Evolutionary conservation across 2,888 invertebrate genomes (phyloP).

Genomic region (Nemapogon koenigi): DNA sequence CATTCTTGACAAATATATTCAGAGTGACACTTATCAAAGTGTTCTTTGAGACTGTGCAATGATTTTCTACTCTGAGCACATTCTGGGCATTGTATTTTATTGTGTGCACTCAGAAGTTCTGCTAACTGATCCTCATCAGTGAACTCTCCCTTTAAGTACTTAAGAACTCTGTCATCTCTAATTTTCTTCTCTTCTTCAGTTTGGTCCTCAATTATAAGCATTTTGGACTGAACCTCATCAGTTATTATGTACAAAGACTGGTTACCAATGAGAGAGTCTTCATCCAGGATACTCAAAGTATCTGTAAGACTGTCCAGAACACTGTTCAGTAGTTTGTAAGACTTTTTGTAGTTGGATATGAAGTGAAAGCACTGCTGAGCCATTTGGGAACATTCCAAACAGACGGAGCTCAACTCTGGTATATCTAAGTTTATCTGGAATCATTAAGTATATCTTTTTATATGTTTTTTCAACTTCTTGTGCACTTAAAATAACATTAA

Average conservation of each 20-base stretch:
- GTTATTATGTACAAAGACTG: conserved; percentile 33
- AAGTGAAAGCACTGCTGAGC: conserved; percentile 29
- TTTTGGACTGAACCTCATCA: conserved; percentile 26
- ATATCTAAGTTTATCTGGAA: too few relatives aligned
- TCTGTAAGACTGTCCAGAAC: conserved; percentile 30
- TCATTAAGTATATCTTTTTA: too few relatives aligned
- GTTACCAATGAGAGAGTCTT: conserved; percentile 21
- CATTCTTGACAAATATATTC: conserved; percentile 39
- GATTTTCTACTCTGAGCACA: conserved; percentile 26
- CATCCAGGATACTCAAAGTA: conserved; percentile 22
- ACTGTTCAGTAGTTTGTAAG: conserved; percentile 28
- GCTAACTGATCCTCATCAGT: conserved; percentile 21
- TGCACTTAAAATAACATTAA: too few relatives aligned
- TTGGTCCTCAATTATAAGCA: conserved; percentile 26
- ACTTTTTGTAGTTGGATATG: conserved; percentile 27
- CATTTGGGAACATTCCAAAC: conserved; percentile 33
- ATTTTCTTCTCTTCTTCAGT: not conserved
- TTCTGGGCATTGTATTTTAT: conserved; percentile 28
- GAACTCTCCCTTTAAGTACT: conserved; percentile 26
- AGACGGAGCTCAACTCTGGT: conserved; percentile 40
- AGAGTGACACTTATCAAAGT: conserved; percentile 28
- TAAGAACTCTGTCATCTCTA: conserved; percentile 20
- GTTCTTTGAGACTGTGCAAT: conserved; percentile 25
- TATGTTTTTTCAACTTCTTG: too few relatives aligned
- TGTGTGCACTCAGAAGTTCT: conserved; percentile 22